Evolutionary conservation across 2,113 vertebrate species (phyloP).

Genomic region (Raphicerus campestris): DNA sequence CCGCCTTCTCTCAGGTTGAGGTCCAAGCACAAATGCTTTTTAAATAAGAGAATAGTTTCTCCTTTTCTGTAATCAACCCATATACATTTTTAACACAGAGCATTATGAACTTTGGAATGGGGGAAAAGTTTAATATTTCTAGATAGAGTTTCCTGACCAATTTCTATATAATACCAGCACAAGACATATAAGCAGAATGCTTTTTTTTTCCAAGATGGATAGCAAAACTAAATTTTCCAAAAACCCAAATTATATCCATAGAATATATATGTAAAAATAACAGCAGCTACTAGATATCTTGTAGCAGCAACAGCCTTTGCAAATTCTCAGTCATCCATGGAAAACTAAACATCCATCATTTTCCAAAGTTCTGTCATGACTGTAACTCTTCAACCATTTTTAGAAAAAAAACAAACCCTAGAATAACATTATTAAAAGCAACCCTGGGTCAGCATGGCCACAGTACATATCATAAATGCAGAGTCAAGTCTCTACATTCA

Average conservation of each 20-base stretch:
- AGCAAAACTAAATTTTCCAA: slow-evolving; percentile 78
- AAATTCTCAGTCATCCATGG: slow-evolving; percentile 74
- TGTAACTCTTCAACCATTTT: slow-evolving; percentile 74
- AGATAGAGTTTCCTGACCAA: slow-evolving; percentile 76
- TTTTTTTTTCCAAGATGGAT: slow-evolving; percentile 71
- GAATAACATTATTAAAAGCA: slow-evolving; percentile 78
- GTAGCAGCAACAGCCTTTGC: slow-evolving; percentile 74
- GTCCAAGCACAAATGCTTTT: neutral
- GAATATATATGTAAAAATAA: slow-evolving; percentile 77
- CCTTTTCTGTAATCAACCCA: slow-evolving; percentile 97
- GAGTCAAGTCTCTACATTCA: slow-evolving; percentile 78
- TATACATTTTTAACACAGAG: slow-evolving; percentile 93
- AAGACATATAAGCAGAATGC: slow-evolving; percentile 74
- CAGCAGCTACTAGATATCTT: slow-evolving; percentile 64
- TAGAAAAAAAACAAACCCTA: slow-evolving; percentile 70
- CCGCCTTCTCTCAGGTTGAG: neutral
- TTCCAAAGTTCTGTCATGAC: slow-evolving; percentile 68
- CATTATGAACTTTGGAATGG: slow-evolving; percentile 91
- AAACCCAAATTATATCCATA: slow-evolving; percentile 70
- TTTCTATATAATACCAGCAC: slow-evolving; percentile 80
- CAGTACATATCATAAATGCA: slow-evolving; percentile 76
- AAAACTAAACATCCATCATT: slow-evolving; percentile 73
- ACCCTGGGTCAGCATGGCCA: slow-evolving; percentile 73
- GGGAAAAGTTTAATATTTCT: slow-evolving; percentile 80
- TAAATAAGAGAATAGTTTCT: slow-evolving; percentile 87